Evolutionary conservation across 2,888 invertebrate genomes (phyloP), one percentile per base, ranked within the genome.

Genomic region (Chouioia cunea): DNA sequence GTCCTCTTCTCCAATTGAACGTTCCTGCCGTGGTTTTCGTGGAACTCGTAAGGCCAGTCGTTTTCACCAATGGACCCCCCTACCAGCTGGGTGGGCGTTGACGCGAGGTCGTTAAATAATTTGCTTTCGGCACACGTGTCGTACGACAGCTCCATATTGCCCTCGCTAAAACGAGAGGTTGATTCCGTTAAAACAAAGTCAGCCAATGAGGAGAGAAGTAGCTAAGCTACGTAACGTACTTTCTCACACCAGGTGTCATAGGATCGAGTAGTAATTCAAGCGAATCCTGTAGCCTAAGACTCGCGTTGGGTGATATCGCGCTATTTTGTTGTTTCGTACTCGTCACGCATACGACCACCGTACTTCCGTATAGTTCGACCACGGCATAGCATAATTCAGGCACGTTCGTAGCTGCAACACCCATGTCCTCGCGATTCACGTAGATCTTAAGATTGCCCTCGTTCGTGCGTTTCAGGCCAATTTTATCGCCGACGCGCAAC

Each of bases 351-450:
- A 97, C 90, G 63, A 92, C 91, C 75, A 91, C 91, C 1, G 94
- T 93, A 27, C 91, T 89, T 0, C 97, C 97, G 79, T 90, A 92
- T 58, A 97, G 85, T 82, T 97, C 96, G 75, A 95, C 90, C 2
- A 96, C 91, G 10, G 92, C 95, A 83, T 93, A 95, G 2, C 96
- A 91, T 86, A 91, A 92, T 87, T 93, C 93, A 2, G 95, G 93
- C 71, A 96, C 89, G 80, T 92, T 90, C 70, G 91, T 89, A 68
- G 93, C 93, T 44, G 91, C 91, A 8, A 91, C 88, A 46, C 93
- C 93, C 79, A 94, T 89, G 77, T 93, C 92, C 83, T 95, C 93
- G 0, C 94, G 93, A 84, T 97, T 96, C 67, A 95, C 89, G 77
- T 92, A 91, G 75, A 95, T 89, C 73, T 92, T 90, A 6, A 96